phyloP scores from a whole-genome alignment of 2,113 vertebrate genomes.

The Psittacula cyanocephala region DNA sequence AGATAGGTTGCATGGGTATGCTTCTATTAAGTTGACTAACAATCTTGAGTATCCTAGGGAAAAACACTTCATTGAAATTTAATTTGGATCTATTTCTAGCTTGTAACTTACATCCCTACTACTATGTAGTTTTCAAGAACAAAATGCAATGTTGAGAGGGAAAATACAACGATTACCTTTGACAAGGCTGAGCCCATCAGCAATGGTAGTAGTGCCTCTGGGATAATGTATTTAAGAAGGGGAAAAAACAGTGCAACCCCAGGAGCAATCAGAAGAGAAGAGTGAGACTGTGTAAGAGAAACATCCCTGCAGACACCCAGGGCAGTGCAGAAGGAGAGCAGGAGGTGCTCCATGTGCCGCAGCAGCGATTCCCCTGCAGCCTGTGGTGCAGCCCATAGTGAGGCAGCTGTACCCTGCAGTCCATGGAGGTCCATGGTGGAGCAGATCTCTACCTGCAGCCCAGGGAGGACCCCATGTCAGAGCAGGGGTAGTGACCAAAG shows the following conservation, averaged over 20 bases:
- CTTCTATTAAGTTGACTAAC: background rate
- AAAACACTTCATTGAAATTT: background rate
- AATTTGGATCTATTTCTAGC: background rate
- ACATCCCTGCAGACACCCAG: background rate
- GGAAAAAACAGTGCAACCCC: accelerated
- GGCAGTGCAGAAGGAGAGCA: background rate
- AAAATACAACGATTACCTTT: background rate
- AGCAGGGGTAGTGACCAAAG: background rate
- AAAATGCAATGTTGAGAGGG: background rate
- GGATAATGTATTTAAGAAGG: background rate
- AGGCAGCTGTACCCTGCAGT: background rate
- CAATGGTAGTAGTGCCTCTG: background rate
- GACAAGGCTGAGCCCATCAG: background rate
- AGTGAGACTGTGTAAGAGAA: background rate
- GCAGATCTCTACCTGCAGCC: background rate
- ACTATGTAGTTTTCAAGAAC: background rate
- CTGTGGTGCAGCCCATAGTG: accelerated
- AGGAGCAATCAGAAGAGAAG: background rate
- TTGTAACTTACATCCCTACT: background rate
- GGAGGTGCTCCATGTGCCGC: background rate
- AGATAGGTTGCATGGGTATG: background rate
- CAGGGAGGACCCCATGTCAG: background rate
- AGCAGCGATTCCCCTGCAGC: background rate
- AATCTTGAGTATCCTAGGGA: background rate
- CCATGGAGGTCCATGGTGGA: accelerated